phyloP scores from a whole-genome alignment of 2,888 invertebrate species.

The Blastobasis lacticolella region DNA sequence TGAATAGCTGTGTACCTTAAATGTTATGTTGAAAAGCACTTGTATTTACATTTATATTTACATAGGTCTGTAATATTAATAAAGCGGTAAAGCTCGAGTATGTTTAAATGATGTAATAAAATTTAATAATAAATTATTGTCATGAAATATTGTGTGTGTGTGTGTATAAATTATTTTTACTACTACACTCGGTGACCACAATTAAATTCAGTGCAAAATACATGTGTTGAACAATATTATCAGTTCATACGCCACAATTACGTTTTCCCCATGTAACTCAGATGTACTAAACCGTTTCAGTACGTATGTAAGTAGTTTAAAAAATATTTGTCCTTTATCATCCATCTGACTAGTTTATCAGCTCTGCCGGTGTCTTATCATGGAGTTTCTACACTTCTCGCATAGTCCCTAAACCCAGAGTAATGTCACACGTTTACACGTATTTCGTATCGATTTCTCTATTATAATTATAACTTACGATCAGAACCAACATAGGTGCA shows the following conservation, averaged over 20 bases:
- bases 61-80: too few relatives aligned
- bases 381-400: not conserved
- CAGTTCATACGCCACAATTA: conserved; percentile 20
- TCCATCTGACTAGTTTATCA: not conserved
- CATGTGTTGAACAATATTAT: too few relatives aligned
- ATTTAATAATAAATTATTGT: not conserved
- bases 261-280: conserved; percentile 27
- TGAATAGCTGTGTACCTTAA: too few relatives aligned
- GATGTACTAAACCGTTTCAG: conserved; percentile 26
- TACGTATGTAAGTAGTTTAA: not conserved
- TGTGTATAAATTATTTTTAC: too few relatives aligned
- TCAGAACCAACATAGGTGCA: too few relatives aligned
- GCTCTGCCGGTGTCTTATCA: conserved; percentile 7
- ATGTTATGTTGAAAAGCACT: too few relatives aligned
- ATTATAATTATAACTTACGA: not conserved
- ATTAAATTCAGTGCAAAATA: too few relatives aligned
- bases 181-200: not conserved
- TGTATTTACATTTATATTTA: too few relatives aligned
- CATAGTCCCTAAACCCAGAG: not conserved
- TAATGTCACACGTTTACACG: conserved; percentile 2
- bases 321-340: not conserved
- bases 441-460: conserved; percentile 14
- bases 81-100: too few relatives aligned
- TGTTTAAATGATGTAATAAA: not conserved
- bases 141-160: not conserved